Evolutionary conservation across 92 coral and sea anemone species (phyloP), one percentile per base, ranked within the genome.

Genomic region (Umimayanthus chanpuru): DNA sequence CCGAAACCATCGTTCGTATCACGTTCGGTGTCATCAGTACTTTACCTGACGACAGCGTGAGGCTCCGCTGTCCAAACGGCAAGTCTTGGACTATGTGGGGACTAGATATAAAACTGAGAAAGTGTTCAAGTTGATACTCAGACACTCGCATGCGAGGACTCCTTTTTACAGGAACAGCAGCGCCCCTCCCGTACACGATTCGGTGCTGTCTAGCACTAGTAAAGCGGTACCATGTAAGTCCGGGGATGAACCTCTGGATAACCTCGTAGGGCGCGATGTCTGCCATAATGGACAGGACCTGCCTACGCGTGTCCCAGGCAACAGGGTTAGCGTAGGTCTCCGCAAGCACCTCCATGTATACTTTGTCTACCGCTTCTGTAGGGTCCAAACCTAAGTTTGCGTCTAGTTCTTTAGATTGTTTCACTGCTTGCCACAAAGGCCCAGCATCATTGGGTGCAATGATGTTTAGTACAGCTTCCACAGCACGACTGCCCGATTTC

Each of bases 381-480:
- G 36, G 36, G 36, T 32, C 36, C 36, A 32, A 32, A 32, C 36
- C 36, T 32, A 32, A 32, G 36, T 32, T 32, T 32, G 36, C 36
- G 36, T 32, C 36, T 32, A 32, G 36, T 32, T 32, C 36, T 32
- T 32, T 32, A 32, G 36, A 32, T 32, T 32, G 36, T 32, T 32
- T 32, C 36, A 32, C 2, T 32, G 36, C 36, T 32, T 32, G 36
- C 36, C 36, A 32, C 36, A 72, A 43, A 26, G 39, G 16, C 16
- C 77, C 77, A 30, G 77, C 77, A 32, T 72, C 77, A 72, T 3
- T 10, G 77, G 77, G 39, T 28, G 77, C 32, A 72, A 73, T 73
- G 12, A 21, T 73, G 25, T 73, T 73, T 14, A 73, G 43, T 2
- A 36, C 77, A 15, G 77, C 77, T 73, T 26, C 44, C 18, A 73